Percentiles rank a stretch among this genome's conserved stretches.
phyloP scores from a whole-genome alignment of 2,797 vertebrate species.

The Periophthalmus magnuspinnatus region DNA sequence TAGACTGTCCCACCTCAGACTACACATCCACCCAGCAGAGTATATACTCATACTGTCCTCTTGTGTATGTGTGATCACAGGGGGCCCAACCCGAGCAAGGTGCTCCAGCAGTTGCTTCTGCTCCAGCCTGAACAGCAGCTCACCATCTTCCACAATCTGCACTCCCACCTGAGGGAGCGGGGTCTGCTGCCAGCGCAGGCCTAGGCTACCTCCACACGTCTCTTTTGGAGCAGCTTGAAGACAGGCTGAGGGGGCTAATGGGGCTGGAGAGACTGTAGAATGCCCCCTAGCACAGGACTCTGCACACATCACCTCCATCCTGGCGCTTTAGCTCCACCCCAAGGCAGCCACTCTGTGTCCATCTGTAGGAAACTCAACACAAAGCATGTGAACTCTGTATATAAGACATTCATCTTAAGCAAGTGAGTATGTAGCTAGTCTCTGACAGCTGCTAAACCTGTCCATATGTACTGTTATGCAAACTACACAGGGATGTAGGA shows the following conservation, averaged over 20 bases:
- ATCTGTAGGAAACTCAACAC: neutral
- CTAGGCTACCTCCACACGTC: constrained; percentile 30
- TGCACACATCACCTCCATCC: neutral
- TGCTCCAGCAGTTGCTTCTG: constrained; percentile 91
- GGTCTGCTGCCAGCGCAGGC: constrained; percentile 82
- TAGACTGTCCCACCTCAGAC: neutral
- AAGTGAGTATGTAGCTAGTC: constrained; percentile 6
- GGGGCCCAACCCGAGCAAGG: constrained; percentile 95
- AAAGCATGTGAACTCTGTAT: constrained; percentile 2
- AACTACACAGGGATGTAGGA: neutral
- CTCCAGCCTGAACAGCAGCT: constrained; percentile 94
- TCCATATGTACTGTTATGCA: neutral
- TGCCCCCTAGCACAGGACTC: neutral
- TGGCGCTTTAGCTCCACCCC: neutral
- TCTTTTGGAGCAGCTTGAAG: neutral
- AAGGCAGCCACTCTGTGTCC: neutral
- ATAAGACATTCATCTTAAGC: neutral
- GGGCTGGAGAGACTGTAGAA: neutral
- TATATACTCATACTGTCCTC: constrained; percentile 52
- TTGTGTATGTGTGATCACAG: constrained; percentile 59
- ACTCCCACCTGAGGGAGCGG: constrained; percentile 85
- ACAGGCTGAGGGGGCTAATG: too few relatives aligned
- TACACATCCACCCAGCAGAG: neutral
- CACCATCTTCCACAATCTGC: constrained; percentile 88
- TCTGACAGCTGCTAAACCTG: neutral